Evolutionary conservation across 2,888 invertebrate species (phyloP), one percentile per base, ranked within the genome.

Genomic region (Xestia xanthographa): DNA sequence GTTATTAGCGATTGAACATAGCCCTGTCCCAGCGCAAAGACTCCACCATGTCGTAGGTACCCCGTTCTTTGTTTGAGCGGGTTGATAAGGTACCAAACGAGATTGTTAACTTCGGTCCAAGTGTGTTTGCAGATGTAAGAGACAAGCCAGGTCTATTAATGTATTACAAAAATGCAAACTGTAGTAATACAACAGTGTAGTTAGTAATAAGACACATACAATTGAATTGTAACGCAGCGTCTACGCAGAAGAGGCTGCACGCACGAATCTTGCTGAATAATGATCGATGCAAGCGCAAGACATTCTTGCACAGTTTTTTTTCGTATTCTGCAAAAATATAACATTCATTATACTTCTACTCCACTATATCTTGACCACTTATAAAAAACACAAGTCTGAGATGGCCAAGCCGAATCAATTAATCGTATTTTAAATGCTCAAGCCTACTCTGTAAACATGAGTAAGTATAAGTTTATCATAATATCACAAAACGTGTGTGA

Each of bases 101-200:
- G 2, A 5, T 34, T 34, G 34, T 34, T 34, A 34, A 34, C 34
- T 34, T 34, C 34, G 34, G 34, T 5, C 34, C 34, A 34, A 34
- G 34, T 34, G 5, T 34, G 34, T 34, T 34, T 0, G n/a, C 34
- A 34, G 34, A 34, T 34, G 34, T 34, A 34, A 34, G 34, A 34
- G 34, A 34, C 5, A 5, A 20, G 20, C 6, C 45, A 48, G 17
- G 45, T 45, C 22, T 50, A 50, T 9, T 4, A n/a, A n/a, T 53
- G 53, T 53, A 53, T 53, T 53, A 53, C 12, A n/a, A 53, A 53
- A 53, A 74, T 11, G 50, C 56, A 41, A 75, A 72, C 12, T 75
- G 72, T 20, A 75, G 20, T 20, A 75, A 45, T 4, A 72, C 41
- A 53, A 75, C 22, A 17, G n/a, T 26, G 26, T 75, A 50, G 20